These are phyloP conservation scores for Acipenser ruthenus DNA, from an alignment of 2,797 vertebrate species.

Conservation along the genomic window DNA sequence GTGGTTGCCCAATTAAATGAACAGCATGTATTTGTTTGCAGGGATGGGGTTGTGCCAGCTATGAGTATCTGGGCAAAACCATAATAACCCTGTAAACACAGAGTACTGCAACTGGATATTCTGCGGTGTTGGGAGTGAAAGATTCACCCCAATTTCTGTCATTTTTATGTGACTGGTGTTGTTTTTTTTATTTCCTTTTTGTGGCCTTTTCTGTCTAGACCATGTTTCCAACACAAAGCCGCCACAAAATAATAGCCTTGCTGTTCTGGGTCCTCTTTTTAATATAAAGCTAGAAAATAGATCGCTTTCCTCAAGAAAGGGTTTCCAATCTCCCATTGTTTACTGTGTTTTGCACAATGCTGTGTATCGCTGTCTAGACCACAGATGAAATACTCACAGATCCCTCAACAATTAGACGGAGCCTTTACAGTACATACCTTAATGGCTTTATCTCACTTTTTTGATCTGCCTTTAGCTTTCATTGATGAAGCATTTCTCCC, in stretches of 20 bases:
- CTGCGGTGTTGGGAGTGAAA: neutral
- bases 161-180: constrained; percentile 26
- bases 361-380: constrained; percentile 4
- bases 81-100: constrained; percentile 17
- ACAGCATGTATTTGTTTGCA: constrained; percentile 24
- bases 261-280: constrained; percentile 43
- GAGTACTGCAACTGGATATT: constrained; percentile 21
- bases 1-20: constrained; percentile 20
- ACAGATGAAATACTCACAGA: constrained; percentile 9
- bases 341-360: constrained; percentile 1
- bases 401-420: too few species aligned
- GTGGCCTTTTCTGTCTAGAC: constrained; percentile 50
- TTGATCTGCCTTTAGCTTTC: too few species aligned
- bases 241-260: constrained; percentile 46
- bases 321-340: constrained; percentile 21
- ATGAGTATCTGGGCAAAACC: constrained; percentile 8
- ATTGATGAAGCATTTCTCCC: too few species aligned
- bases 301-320: constrained; percentile 31
- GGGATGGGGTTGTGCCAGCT: constrained; percentile 16
- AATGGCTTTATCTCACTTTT: too few species aligned
- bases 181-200: constrained; percentile 44
- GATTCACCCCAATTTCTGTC: constrained; percentile 7
- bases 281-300: constrained; percentile 36
- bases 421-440: too few species aligned
- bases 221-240: constrained; percentile 43